Conservation (phyloP, 2,113 vertebrate genomes). For the Polypterus bichir region DNA sequence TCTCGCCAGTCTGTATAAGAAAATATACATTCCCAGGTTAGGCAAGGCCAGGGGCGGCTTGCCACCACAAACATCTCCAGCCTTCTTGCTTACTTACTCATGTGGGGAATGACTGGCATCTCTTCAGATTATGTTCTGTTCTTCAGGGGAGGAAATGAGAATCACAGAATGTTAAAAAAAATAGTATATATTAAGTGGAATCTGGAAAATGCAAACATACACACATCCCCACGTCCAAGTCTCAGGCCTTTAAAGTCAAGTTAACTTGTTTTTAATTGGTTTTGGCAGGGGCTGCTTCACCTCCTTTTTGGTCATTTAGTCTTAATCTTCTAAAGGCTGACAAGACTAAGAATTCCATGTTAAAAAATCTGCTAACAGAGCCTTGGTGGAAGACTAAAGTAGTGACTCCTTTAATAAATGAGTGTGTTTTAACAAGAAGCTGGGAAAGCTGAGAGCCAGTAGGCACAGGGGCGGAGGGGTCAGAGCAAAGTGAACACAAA, state of each 20-base stretch:
- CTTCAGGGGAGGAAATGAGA: constrained; percentile 46
- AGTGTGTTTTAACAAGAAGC: too few relatives aligned
- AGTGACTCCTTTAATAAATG: too few relatives aligned
- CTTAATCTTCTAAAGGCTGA: too few relatives aligned
- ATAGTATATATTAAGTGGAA: constrained; percentile 31
- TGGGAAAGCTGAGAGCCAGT: too few relatives aligned
- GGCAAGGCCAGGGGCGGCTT: constrained; percentile 22
- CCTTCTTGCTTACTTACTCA: constrained; percentile 40
- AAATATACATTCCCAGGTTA: constrained; percentile 5
- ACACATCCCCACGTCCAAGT: constrained; percentile 26
- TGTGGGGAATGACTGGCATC: constrained; percentile 34
- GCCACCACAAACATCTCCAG: constrained; percentile 44
- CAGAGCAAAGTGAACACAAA: too few relatives aligned
- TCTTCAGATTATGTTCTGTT: constrained; percentile 31
- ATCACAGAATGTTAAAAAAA: constrained; percentile 29
- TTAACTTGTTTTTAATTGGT: constrained; percentile 9
- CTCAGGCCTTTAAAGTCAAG: constrained; percentile 22
- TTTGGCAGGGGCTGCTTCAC: constrained; percentile 14
- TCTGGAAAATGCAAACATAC: constrained; percentile 40
- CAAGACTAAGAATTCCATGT: too few relatives aligned
- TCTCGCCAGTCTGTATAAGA: too few relatives aligned
- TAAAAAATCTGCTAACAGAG: too few relatives aligned
- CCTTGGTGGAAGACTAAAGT: too few relatives aligned
- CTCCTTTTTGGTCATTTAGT: constrained; percentile 17
- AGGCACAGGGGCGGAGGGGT: too few relatives aligned